Evolutionary conservation across 1,140 invertebrate species (phyloP).

Genomic region (Gonioctena quinquepunctata): DNA sequence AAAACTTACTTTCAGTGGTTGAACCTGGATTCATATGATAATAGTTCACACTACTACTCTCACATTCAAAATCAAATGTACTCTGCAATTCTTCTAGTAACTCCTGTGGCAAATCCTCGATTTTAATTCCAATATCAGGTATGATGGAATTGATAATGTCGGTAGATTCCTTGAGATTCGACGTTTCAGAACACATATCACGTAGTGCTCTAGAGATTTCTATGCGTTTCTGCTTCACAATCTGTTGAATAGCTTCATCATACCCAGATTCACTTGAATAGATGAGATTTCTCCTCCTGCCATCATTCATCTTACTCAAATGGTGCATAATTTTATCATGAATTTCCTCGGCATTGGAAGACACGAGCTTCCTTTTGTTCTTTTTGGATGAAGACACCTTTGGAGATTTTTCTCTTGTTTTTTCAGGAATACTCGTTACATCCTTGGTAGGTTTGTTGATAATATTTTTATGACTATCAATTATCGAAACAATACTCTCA

Average conservation of each 20-base stretch:
- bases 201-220: slow-evolving; percentile 44
- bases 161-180: slow-evolving; percentile 19
- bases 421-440: background rate
- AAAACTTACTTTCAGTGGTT: too few species aligned
- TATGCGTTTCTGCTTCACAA: slow-evolving; percentile 43
- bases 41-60: too few species aligned
- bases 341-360: slow-evolving; percentile 35
- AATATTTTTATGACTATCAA: background rate
- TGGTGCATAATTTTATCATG: slow-evolving; percentile 46
- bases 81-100: slow-evolving; percentile 41
- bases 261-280: slow-evolving; percentile 36
- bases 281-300: slow-evolving; percentile 44
- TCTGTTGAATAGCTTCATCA: slow-evolving; percentile 42
- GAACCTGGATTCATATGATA: too few species aligned
- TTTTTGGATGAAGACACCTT: background rate
- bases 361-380: slow-evolving; percentile 16
- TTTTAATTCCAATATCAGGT: slow-evolving; percentile 47
- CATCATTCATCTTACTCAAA: slow-evolving; percentile 43
- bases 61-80: slow-evolving; percentile 37
- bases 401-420: background rate
- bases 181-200: slow-evolving; percentile 33
- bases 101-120: slow-evolving; percentile 45
- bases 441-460: background rate
- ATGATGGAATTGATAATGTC: slow-evolving; percentile 43
- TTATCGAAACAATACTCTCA: slow-evolving; percentile 17